Evolutionary conservation across 2,888 invertebrate genomes (phyloP).

Genomic region (Hydroisotoma schaefferi): DNA sequence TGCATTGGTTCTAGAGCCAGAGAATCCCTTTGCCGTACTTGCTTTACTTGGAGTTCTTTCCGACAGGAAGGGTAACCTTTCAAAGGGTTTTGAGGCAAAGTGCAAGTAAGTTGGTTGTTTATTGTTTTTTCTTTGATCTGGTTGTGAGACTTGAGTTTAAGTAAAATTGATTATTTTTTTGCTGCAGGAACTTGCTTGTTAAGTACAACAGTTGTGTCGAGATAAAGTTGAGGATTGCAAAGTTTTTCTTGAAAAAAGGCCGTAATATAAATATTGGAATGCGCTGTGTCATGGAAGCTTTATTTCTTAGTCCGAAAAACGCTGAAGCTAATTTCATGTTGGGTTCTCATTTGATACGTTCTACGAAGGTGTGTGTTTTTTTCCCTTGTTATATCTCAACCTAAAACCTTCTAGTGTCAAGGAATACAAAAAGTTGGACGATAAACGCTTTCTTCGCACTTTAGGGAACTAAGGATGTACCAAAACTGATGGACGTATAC

Average conservation of each 20-base stretch:
- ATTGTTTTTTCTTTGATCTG: too few relatives aligned
- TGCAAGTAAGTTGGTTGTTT: not conserved
- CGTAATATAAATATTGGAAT: not conserved
- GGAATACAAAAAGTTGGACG: too few relatives aligned
- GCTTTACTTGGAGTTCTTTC: not conserved
- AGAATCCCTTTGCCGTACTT: constrained; percentile 2
- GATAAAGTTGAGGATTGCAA: not conserved
- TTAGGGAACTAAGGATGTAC: too few relatives aligned
- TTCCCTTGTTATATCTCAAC: too few relatives aligned
- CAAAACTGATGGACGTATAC: too few relatives aligned
- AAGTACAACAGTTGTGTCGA: not conserved
- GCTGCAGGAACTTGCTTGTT: not conserved
- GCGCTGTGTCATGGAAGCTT: not conserved
- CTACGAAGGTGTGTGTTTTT: too few relatives aligned
- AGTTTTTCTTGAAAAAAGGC: not conserved
- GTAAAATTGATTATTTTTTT: constrained; percentile 1
- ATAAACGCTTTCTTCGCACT: too few relatives aligned
- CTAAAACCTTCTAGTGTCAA: too few relatives aligned
- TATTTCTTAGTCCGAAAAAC: not conserved
- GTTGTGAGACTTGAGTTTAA: too few relatives aligned
- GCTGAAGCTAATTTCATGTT: not conserved
- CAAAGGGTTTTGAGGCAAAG: not conserved
- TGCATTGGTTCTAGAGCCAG: not conserved
- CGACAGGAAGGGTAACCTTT: not conserved
- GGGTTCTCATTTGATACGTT: too few relatives aligned